Percentiles rank a stretch among this genome's conserved stretches.
Conservation (phyloP, 2,113 vertebrate species). For the Ciconia maguari region DNA sequence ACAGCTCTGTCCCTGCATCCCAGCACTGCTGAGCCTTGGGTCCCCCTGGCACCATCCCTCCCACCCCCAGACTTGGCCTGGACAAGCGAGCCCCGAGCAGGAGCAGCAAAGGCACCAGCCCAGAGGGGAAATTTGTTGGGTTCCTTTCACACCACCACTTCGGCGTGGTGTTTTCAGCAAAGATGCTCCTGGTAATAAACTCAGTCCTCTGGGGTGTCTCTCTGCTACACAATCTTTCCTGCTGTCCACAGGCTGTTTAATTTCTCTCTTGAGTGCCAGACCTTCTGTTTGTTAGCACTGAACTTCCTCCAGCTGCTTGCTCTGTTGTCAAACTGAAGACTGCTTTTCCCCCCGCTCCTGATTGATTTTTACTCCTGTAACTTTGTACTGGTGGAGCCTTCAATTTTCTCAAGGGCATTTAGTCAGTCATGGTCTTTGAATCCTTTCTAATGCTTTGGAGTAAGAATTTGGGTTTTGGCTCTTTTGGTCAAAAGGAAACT, state of each 20-base stretch:
- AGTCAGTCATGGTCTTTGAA: not conserved
- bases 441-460: not conserved
- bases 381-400: not conserved
- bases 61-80: not conserved
- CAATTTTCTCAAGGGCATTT: not conserved
- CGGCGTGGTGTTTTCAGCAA: fast-evolving
- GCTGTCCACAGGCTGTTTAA: not conserved
- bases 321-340: not conserved
- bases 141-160: not conserved
- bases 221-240: not conserved
- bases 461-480: not conserved
- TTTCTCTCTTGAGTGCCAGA: not conserved
- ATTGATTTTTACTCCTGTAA: not conserved
- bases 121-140: not conserved
- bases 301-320: not conserved
- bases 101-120: not conserved
- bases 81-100: not conserved
- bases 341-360: not conserved
- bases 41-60: not conserved
- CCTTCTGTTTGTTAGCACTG: not conserved
- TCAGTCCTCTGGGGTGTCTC: not conserved
- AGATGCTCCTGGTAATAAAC: not conserved
- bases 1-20: not conserved
- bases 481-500: not conserved
- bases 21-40: not conserved